phyloP scores from a whole-genome alignment of 2,888 invertebrate genomes.

The Dichetophora obliterata region DNA sequence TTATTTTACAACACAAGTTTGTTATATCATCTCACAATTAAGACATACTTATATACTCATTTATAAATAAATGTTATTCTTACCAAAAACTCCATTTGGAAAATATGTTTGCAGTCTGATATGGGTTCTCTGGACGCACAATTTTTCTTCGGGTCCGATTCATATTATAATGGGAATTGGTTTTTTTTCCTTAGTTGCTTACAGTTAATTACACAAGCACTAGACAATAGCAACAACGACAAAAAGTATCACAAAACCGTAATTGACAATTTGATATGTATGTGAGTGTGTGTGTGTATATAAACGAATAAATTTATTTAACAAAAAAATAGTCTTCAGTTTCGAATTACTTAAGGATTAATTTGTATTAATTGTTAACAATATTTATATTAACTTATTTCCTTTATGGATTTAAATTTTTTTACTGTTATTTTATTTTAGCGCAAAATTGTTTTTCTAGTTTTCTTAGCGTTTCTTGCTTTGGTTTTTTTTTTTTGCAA shows the following conservation, averaged over 20 bases:
- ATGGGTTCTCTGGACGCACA: conserved; percentile 74
- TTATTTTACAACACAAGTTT: no score
- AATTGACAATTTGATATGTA: background rate
- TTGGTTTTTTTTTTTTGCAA: background rate
- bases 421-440: no score
- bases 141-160: conserved; percentile 70
- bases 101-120: conserved; percentile 75
- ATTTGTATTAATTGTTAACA: background rate
- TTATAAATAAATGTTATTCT: conserved; percentile 59
- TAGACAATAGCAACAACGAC: background rate
- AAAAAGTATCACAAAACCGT: conserved; percentile 15
- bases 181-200: conserved; percentile 40
- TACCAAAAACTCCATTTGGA: conserved; percentile 79
- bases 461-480: background rate
- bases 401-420: background rate
- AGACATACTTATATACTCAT: no score
- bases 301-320: background rate
- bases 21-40: no score
- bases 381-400: background rate
- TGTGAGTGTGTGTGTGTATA: background rate
- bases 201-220: conserved; percentile 43
- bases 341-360: background rate
- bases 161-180: conserved; percentile 54
- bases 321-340: background rate
- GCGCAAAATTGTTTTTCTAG: background rate